Conservation (phyloP, 2,797 vertebrate genomes). For the Limosa lapponica region DNA sequence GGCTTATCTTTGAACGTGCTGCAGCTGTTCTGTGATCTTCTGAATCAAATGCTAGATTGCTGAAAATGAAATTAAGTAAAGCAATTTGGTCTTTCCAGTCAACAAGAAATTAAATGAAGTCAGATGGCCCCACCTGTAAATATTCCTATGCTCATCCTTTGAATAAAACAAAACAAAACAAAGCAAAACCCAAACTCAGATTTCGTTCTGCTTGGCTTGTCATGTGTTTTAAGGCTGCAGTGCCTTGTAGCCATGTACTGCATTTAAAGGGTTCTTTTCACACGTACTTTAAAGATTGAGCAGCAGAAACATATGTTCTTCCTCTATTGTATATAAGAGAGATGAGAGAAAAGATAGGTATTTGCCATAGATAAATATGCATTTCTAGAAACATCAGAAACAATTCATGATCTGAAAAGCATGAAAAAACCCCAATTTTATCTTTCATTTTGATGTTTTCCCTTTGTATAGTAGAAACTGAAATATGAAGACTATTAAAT, state of each 20-base stretch:
- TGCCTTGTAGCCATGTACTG: not conserved
- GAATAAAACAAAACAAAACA: not conserved
- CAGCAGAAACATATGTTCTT: not conserved
- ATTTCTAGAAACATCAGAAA: not conserved
- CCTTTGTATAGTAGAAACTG: not conserved
- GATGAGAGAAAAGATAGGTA: not conserved
- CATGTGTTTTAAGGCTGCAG: not conserved
- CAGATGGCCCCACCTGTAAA: not conserved
- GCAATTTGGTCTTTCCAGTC: not conserved
- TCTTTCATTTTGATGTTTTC: not conserved
- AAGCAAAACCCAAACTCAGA: not conserved
- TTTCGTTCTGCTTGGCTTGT: not conserved
- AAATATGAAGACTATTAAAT: not conserved
- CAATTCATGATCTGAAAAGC: not conserved
- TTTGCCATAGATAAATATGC: not conserved
- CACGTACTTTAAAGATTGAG: not conserved
- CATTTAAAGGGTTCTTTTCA: not conserved
- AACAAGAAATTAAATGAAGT: slow-evolving; percentile 1
- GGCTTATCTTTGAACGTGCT: not conserved
- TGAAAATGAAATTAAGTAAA: not conserved
- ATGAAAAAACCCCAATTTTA: not conserved
- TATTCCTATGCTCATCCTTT: not conserved
- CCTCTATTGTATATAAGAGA: not conserved
- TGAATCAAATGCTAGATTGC: not conserved
- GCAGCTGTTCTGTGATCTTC: not conserved